These are phyloP conservation scores for Nezara viridula DNA, from an alignment of 2,888 invertebrate species.

Conservation along the genomic window DNA sequence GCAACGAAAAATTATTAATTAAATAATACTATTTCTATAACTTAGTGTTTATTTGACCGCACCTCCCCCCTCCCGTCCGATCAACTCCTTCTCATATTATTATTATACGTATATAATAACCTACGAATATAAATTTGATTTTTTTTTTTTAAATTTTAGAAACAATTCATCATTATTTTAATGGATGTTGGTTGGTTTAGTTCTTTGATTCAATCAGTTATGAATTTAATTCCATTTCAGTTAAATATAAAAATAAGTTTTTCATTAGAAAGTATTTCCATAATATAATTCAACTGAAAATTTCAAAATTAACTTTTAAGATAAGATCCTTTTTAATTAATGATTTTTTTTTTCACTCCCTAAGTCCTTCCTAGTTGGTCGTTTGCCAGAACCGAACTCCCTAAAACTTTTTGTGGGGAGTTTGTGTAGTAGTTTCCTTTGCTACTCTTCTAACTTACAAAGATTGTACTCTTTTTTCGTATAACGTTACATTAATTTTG, in stretches of 20 bases:
- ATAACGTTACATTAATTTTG: not conserved
- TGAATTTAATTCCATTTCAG: not conserved
- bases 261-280: not conserved
- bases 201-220: not conserved
- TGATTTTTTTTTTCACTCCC: not conserved
- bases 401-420: not conserved
- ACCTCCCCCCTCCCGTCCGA: too few relatives aligned
- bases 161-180: not conserved
- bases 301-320: not conserved
- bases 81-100: too few relatives aligned
- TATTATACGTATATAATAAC: too few relatives aligned
- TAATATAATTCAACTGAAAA: not conserved
- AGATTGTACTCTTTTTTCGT: not conserved
- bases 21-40: too few relatives aligned
- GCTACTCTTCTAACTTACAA: not conserved
- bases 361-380: not conserved
- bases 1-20: too few relatives aligned
- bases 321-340: slow-evolving; percentile 5
- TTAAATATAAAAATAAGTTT: not conserved
- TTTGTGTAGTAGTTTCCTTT: not conserved
- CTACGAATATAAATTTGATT: too few relatives aligned
- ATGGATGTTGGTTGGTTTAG: too few relatives aligned
- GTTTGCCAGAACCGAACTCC: not conserved
- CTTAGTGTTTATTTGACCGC: too few relatives aligned
- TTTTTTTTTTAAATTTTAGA: not conserved